Evolutionary conservation across 2,113 vertebrate genomes (phyloP).

Genomic region (Tupaia chinensis): DNA sequence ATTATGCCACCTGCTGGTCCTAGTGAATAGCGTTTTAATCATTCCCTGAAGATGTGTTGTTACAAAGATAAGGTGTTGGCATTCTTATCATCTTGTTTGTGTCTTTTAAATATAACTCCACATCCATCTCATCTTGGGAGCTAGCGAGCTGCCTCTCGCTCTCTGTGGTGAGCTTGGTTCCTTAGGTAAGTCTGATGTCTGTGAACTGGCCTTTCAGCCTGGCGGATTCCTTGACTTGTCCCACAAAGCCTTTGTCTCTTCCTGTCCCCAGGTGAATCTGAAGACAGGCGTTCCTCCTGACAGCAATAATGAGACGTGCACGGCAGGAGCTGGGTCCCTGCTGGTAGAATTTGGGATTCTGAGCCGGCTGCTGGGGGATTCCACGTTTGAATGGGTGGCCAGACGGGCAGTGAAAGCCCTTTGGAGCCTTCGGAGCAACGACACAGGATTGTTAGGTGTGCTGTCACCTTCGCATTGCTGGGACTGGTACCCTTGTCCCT

Average conservation of each 20-base stretch:
- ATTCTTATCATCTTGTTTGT: not conserved
- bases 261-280: constrained; percentile 93
- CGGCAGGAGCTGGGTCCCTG: constrained; percentile 96
- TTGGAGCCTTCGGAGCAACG: constrained; percentile 96
- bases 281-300: constrained; percentile 95
- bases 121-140: not conserved
- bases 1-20: no score
- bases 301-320: constrained; percentile 97
- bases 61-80: not conserved
- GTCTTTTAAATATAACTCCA: not conserved
- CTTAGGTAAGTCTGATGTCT: not conserved
- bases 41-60: not conserved
- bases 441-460: constrained; percentile 95
- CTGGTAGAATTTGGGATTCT: constrained; percentile 98
- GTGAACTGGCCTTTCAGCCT: not conserved
- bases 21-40: not conserved
- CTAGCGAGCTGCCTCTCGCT: not conserved
- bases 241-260: not conserved
- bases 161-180: not conserved
- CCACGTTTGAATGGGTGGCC: constrained; percentile 98
- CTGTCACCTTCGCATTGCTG: not conserved
- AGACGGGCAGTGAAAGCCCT: constrained; percentile 96
- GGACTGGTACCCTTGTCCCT: not conserved
- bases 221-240: not conserved
- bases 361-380: constrained; percentile 97